Percentiles rank a stretch among this genome's conserved stretches.
Evolutionary conservation across 2,797 vertebrate genomes (phyloP).

Genomic region (Tapera naevia): DNA sequence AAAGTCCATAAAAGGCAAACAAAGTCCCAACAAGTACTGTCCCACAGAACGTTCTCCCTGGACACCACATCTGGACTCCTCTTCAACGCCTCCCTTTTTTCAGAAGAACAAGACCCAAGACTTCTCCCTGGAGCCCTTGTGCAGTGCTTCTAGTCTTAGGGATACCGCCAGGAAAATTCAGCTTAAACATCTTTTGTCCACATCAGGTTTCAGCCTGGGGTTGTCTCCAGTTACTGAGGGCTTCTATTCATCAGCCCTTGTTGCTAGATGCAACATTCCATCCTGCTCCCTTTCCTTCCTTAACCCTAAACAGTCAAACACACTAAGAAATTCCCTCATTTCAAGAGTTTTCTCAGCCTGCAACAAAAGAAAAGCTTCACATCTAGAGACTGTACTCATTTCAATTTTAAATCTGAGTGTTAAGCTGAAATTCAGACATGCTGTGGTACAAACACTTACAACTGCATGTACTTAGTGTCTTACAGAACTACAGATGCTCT

Average conservation of each 20-base stretch:
- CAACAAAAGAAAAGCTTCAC: background rate
- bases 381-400: background rate
- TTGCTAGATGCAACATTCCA: background rate
- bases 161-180: background rate
- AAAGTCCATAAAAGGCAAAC: slow-evolving; percentile 33
- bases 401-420: background rate
- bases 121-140: background rate
- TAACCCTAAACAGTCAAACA: background rate
- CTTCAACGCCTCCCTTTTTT: background rate
- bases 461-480: background rate
- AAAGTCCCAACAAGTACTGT: background rate
- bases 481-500: background rate
- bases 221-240: background rate
- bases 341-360: background rate
- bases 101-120: background rate
- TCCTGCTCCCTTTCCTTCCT: background rate
- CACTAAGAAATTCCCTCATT: background rate
- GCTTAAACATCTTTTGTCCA: background rate
- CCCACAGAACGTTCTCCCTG: background rate
- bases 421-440: background rate
- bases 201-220: background rate
- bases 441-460: rapidly evolving
- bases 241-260: background rate
- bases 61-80: slow-evolving; percentile 40
- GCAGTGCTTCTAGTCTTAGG: background rate